Evolutionary conservation across 2,797 vertebrate genomes (phyloP).

Genomic region (Parotocinclus haroldoi): DNA sequence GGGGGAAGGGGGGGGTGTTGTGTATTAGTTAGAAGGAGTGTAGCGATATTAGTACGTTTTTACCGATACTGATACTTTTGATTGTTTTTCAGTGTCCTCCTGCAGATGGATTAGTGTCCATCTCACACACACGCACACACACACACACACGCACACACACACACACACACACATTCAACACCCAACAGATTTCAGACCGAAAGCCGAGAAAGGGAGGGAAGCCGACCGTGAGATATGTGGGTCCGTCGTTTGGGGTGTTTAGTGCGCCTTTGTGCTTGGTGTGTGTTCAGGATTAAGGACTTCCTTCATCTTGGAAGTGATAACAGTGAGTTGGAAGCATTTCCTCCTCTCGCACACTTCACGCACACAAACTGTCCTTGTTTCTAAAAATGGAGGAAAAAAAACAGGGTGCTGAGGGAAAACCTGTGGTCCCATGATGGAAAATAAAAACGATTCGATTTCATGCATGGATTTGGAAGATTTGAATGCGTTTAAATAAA

Average conservation of each 20-base stretch:
- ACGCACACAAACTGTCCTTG: not conserved
- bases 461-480: no score
- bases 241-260: constrained; percentile 34
- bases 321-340: no score
- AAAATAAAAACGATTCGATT: no score
- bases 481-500: no score
- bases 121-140: not conserved
- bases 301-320: constrained; percentile 49
- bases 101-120: not conserved
- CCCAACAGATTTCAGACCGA: not conserved
- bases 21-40: no score
- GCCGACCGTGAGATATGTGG: constrained; percentile 11
- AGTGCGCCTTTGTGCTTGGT: constrained; percentile 50
- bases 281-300: constrained; percentile 43
- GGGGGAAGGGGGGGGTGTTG: no score
- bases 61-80: not conserved
- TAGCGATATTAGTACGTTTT: no score
- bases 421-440: no score
- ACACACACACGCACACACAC: constrained; percentile 24
- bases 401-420: no score
- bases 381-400: no score
- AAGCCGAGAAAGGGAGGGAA: not conserved
- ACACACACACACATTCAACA: constrained; percentile 20
- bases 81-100: not conserved
- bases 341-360: no score